Base-by-base conservation (phyloP, 2,797 vertebrate species). In the Enoplosus armatus region DNA sequence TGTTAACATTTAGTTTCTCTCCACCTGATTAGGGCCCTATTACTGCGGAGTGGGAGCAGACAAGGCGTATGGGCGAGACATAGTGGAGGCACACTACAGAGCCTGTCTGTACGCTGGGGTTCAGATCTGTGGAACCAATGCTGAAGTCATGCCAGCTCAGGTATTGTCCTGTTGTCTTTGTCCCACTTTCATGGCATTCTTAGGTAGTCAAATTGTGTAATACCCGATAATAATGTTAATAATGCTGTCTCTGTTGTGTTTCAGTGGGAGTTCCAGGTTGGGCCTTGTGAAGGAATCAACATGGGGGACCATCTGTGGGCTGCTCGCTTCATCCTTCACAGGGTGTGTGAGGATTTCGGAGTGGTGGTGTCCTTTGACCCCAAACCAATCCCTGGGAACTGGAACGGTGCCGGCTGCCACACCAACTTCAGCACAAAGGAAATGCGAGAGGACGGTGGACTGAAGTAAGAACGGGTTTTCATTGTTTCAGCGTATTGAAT, bases 131-230 rank as follows among this genome's bases (percentile, higher is more conserved):
- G 98, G 98, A 75, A 98, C 97, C 22, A 99, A 99, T 3, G 98
- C 98, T 3, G 98, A 99, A 93, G 98, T 97, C 88, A 99, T 99
- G 98, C 97, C 98, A 26, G 97, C 98, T 77, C 98, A 99, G 98
- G 98, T 99, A 95, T 71, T n/a, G 31, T 4, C 16, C 20, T 2
- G 6, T 18, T 31, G 4, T 65, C 45, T 15, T 37, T 27, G 27
- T 31, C 22, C 6, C 16, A 29, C n/a, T 20, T 48, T 29, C 3
- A 64, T 4, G 0, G 2, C 16, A 37, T 8, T 41, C 47, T 27
- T 10, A 26, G 15, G 56, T 0, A 4, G n/a, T 66, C 0, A 5
- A 11, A 9, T 11, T 6, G 8, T 65, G 10, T 31, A 9, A 35
- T 22, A 47, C n/a, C 0, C 22, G 6, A 22, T 3, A 33, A 15